Evolutionary conservation across 2,888 invertebrate genomes (phyloP).

Genomic region (Hydroisotoma schaefferi): DNA sequence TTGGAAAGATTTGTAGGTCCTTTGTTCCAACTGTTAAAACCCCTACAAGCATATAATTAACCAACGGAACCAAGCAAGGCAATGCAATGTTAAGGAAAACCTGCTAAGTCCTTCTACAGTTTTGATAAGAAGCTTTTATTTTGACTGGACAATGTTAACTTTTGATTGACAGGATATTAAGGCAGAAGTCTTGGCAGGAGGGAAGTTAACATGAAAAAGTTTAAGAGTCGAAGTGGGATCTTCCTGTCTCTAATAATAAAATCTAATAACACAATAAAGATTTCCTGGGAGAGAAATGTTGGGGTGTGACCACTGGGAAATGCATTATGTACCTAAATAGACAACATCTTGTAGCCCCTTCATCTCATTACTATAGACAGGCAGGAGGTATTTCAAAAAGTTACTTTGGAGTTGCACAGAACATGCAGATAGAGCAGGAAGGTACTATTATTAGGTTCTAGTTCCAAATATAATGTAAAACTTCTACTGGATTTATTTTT

Average conservation of each 20-base stretch:
- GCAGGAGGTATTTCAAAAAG: too few relatives aligned
- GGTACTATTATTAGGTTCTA: too few relatives aligned
- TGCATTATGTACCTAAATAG: too few relatives aligned
- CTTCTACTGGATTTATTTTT: background rate
- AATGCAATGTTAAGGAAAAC: too few relatives aligned
- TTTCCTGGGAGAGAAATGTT: constrained; percentile 17
- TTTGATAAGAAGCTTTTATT: too few relatives aligned
- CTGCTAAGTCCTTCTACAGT: too few relatives aligned
- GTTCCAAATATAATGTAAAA: background rate
- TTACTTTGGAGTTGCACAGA: background rate
- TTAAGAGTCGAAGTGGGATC: background rate
- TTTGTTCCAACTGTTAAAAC: too few relatives aligned
- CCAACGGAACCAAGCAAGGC: too few relatives aligned
- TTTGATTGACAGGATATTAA: constrained; percentile 40
- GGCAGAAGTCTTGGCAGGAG: constrained; percentile 27
- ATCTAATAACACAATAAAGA: background rate
- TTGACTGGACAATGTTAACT: background rate
- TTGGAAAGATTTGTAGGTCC: too few relatives aligned
- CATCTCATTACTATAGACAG: too few relatives aligned
- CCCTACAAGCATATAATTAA: too few relatives aligned
- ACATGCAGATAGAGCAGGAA: background rate
- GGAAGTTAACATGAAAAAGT: constrained; percentile 1
- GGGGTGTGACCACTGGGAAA: constrained; percentile 16
- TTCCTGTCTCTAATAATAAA: constrained; percentile 7
- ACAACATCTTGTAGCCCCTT: constrained; percentile 8